Conservation (phyloP, 2,113 vertebrate species). For the Thunnus thynnus region DNA sequence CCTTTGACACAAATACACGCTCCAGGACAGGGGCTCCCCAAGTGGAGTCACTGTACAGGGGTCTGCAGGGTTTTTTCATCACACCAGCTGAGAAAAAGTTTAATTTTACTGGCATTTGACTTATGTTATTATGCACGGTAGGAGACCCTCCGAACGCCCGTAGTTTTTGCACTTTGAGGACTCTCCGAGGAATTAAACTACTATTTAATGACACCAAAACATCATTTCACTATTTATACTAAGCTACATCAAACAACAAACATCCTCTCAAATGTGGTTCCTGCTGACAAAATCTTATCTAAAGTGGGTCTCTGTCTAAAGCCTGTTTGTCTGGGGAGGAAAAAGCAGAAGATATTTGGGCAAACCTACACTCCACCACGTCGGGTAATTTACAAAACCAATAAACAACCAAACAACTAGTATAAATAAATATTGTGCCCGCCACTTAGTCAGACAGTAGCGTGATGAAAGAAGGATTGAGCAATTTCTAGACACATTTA, state of each 20-base stretch:
- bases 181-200: neutral
- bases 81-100: neutral
- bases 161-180: neutral
- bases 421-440: slow-evolving; percentile 30
- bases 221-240: slow-evolving; percentile 36
- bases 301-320: slow-evolving; percentile 35
- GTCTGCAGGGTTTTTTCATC: no score
- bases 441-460: slow-evolving; percentile 2
- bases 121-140: neutral
- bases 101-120: neutral
- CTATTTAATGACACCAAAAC: slow-evolving; percentile 34
- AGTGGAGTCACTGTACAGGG: neutral
- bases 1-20: slow-evolving; percentile 6
- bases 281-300: slow-evolving; percentile 79
- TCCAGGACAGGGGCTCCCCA: neutral
- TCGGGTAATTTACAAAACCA: slow-evolving; percentile 52
- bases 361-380: slow-evolving; percentile 19
- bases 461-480: slow-evolving; percentile 46
- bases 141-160: neutral
- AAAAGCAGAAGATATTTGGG: slow-evolving; percentile 48
- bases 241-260: slow-evolving; percentile 61
- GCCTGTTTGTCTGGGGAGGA: slow-evolving; percentile 36
- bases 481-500: slow-evolving; percentile 46
- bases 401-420: slow-evolving; percentile 42
- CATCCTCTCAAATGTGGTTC: slow-evolving; percentile 73